A percentile compares a stretch with the other conserved stretches of the same genome.
Conservation (phyloP, 2,113 vertebrate species). For the Collichthys lucidus region DNA sequence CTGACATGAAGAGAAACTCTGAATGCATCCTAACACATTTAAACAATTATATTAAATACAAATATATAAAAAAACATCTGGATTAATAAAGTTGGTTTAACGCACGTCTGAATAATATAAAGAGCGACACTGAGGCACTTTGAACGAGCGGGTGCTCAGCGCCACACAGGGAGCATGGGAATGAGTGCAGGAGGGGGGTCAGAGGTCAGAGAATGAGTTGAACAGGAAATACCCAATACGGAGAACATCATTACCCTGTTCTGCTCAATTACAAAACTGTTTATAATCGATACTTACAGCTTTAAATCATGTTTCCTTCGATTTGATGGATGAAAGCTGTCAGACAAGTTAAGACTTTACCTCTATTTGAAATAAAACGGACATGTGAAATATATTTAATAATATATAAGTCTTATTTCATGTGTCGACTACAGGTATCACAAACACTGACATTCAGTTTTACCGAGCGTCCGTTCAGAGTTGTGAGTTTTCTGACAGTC, state of each 20-base stretch:
- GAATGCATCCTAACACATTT: background rate
- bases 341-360: background rate
- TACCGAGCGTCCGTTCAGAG: background rate
- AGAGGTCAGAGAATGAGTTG: constrained; percentile 63
- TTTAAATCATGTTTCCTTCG: constrained; percentile 22
- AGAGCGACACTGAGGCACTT: background rate
- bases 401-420: background rate
- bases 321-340: constrained; percentile 11
- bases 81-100: background rate
- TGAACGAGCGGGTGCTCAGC: background rate
- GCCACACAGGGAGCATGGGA: constrained; percentile 66
- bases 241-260: constrained; percentile 63
- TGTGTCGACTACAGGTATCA: too few species aligned
- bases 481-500: constrained; percentile 10
- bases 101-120: background rate
- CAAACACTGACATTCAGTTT: background rate
- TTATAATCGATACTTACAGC: constrained; percentile 32
- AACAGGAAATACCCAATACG: constrained; percentile 76
- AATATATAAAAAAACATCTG: background rate
- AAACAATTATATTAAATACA: background rate
- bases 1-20: background rate
- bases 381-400: background rate
- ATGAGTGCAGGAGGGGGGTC: constrained; percentile 35
- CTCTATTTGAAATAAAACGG: background rate
- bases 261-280: constrained; percentile 62